A percentile compares a stretch with the other conserved stretches of the same genome.
phyloP scores from a whole-genome alignment of 2,113 vertebrate genomes.

The Lagopus leucura region DNA sequence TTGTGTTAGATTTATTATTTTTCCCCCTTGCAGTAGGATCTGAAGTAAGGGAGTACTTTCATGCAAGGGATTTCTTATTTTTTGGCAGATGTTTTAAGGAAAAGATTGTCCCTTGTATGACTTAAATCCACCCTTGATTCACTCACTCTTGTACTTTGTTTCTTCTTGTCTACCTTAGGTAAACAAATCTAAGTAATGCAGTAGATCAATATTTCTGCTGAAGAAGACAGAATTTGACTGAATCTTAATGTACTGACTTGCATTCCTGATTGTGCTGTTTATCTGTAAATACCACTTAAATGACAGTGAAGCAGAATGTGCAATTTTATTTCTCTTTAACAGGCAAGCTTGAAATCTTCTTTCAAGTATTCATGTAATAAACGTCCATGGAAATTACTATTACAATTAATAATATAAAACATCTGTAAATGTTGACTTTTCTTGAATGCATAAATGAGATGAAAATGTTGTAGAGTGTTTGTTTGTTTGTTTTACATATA shows the following conservation, averaged over 20 bases:
- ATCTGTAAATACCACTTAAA: neutral
- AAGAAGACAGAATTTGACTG: neutral
- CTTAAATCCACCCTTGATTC: neutral
- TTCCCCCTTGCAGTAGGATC: neutral
- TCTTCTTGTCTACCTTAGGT: neutral
- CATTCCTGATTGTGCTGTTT: neutral
- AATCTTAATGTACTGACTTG: neutral
- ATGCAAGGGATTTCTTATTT: neutral
- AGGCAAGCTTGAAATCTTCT: neutral
- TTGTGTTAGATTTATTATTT: neutral
- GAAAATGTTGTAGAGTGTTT: neutral
- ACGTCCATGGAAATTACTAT: neutral
- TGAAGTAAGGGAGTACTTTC: neutral
- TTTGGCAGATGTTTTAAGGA: neutral
- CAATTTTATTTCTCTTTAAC: neutral
- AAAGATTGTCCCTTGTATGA: neutral
- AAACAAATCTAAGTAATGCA: neutral
- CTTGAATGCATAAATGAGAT: neutral
- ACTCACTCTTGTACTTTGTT: neutral
- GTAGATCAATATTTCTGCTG: neutral
- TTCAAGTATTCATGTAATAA: neutral
- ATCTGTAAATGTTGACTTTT: neutral
- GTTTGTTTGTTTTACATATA: neutral
- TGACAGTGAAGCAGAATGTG: neutral
- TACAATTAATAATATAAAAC: neutral